Evolutionary conservation across 1,140 invertebrate genomes (phyloP), one percentile per base, ranked within the genome.

Genomic region (Penaeus vannamei): DNA sequence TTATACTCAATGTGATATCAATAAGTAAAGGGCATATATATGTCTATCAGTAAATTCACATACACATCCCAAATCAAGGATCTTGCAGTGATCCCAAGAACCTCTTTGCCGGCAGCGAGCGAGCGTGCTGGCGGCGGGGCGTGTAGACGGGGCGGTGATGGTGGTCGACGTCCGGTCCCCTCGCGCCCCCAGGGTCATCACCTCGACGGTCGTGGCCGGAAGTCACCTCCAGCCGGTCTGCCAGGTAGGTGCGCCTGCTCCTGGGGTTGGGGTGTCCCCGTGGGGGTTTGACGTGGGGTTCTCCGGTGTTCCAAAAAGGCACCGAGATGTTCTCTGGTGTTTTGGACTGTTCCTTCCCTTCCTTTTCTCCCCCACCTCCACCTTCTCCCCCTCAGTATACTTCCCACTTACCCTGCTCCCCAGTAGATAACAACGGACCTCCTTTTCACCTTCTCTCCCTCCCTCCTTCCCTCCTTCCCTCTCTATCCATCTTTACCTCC

Each of bases 201-300:
- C 32, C 76, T 79, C 76, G 22, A 79, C 76, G 22, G 46, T 46
- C 29, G 46, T 46, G 0, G 22, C 32, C 22, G 76, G 76, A n/a
- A 79, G 46, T 36, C 76, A 79, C 29, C 76, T 79, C 76, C 76
- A 36, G 29, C 76, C 76, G 22, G 76, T 79, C 76, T 29, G 29
- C 22, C 76, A 79, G 76, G 76, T 79, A 36, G 22, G 10, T 8
- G 23, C 17, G 53, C 12, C 10, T 12, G 46, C 8, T 53, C 46
- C 36, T 2, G 36, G 36, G 36, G 36, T 0, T 42, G 36, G 3
- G 36, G 36, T 42, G 36, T 42, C 8, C 36, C 36, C 36, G 36
- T 7, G 36, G 36, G 4, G 36, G 36, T 1, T 7, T 4, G 36
- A 53, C 5, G 53, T 53, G 53, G 14, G 1, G 53, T 53, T 17